A percentile compares a stretch with the other conserved stretches of the same genome.
Conservation (phyloP, 1,140 invertebrate genomes). For the Sipha flava region DNA sequence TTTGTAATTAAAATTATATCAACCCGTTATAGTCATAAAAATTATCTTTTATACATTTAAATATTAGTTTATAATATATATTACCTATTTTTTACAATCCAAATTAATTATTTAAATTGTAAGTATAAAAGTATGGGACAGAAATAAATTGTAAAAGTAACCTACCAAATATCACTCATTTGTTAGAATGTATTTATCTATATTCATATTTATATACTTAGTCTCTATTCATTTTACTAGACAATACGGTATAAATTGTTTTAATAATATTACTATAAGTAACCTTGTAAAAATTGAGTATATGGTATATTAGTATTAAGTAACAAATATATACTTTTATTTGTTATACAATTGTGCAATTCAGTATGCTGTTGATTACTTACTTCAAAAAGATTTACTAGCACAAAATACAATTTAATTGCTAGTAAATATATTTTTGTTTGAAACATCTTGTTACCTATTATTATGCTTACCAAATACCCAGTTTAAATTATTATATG, state of each 20-base stretch:
- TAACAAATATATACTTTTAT: neutral
- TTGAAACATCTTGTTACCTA: neutral
- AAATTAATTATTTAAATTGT: no score
- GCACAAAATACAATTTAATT: neutral
- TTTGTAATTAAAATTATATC: no score
- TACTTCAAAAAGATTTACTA: neutral
- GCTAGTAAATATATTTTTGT: neutral
- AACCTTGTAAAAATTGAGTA: conserved; percentile 1
- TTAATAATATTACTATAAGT: neutral
- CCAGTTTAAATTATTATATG: no score
- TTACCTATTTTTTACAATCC: no score
- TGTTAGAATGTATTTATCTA: no score
- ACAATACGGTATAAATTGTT: conserved; percentile 1
- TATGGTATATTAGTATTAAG: neutral
- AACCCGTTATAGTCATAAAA: neutral
- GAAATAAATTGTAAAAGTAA: no score
- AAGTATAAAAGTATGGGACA: no score
- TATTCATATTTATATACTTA: conserved; percentile 5
- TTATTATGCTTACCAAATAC: neutral
- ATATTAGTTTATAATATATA: no score
- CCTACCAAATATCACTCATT: no score
- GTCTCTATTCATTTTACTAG: neutral
- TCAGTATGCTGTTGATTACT: conserved; percentile 7
- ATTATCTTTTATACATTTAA: neutral
- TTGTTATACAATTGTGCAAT: neutral